phyloP scores from a whole-genome alignment of 2,888 invertebrate genomes.

The Dynastes maya region DNA sequence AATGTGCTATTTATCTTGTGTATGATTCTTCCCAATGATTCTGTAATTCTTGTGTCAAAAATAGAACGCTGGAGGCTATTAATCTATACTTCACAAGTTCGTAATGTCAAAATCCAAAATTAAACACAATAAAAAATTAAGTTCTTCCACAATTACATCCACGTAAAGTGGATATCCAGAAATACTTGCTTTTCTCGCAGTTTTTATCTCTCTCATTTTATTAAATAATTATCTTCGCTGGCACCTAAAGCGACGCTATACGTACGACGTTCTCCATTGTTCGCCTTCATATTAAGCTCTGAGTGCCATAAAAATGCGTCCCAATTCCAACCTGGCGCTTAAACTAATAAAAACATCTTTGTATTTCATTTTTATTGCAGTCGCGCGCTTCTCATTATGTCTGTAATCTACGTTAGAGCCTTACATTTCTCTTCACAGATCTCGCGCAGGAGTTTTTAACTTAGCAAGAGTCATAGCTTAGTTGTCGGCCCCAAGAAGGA shows the following conservation, averaged over 20 bases:
- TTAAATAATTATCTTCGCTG: conserved; percentile 31
- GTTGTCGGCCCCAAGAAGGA: no score
- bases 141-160: no score
- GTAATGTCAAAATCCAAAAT: no score
- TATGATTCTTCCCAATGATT: no score
- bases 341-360: conserved; percentile 36
- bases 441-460: no score
- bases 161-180: neutral
- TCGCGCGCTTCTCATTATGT: conserved; percentile 15
- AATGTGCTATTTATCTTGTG: no score
- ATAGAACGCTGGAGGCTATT: no score
- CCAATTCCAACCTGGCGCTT: neutral
- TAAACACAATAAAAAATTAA: no score
- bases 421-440: no score
- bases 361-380: conserved; percentile 37
- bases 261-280: neutral
- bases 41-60: no score
- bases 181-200: neutral
- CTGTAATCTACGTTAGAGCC: conserved; percentile 1
- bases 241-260: neutral
- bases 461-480: no score
- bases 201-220: conserved; percentile 4
- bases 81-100: no score
- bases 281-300: conserved; percentile 3
- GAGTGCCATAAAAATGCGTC: conserved; percentile 6